Conservation (phyloP, 2,888 invertebrate genomes). For the Megamerina dolium region DNA sequence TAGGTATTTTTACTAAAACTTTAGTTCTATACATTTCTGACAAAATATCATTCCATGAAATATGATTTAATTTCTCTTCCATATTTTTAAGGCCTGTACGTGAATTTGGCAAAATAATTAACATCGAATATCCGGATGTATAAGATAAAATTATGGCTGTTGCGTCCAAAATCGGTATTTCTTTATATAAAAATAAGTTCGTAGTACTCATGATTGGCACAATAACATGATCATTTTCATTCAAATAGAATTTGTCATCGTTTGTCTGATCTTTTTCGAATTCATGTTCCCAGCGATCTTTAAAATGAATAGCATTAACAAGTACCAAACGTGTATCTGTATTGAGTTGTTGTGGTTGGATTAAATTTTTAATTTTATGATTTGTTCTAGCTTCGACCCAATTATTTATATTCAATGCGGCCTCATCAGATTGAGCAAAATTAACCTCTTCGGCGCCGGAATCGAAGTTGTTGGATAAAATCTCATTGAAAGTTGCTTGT, state of each 20-base stretch:
- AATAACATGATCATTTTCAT: constrained; percentile 47
- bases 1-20: constrained; percentile 61
- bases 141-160: constrained; percentile 63
- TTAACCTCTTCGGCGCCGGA: constrained; percentile 60
- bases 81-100: constrained; percentile 60
- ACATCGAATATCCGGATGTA: constrained; percentile 62
- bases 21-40: constrained; percentile 49
- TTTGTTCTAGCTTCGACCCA: constrained; percentile 80
- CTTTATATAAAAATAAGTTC: constrained; percentile 28
- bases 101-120: constrained; percentile 67
- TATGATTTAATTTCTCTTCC: constrained; percentile 57
- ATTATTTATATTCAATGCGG: constrained; percentile 62
- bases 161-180: constrained; percentile 30
- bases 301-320: constrained; percentile 81
- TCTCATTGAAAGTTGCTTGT: constrained; percentile 53
- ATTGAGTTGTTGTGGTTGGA: constrained; percentile 55
- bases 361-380: constrained; percentile 72
- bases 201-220: constrained; percentile 67
- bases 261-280: constrained; percentile 58
- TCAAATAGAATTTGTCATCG: constrained; percentile 61
- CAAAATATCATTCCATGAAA: constrained; percentile 55
- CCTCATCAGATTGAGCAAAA: constrained; percentile 53
- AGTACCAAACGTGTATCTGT: constrained; percentile 61
- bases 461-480: constrained; percentile 58
- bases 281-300: constrained; percentile 66